Evolutionary conservation across 2,113 vertebrate genomes (phyloP).

Genomic region (Hemibagrus wyckioides): DNA sequence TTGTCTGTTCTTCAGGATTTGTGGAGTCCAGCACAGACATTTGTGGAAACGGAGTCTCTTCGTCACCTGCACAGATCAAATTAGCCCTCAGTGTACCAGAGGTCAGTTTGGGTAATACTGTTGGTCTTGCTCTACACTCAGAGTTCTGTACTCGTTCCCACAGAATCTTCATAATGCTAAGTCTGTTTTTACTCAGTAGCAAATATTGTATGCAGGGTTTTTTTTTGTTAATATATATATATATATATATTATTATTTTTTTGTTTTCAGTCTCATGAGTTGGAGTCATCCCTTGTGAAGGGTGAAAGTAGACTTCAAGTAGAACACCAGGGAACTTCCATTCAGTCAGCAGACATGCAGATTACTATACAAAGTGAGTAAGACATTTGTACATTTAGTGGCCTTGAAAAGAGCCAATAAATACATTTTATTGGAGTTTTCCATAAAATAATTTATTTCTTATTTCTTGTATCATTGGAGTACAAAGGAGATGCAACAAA

Average conservation of each 20-base stretch:
- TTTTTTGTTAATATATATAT: not conserved
- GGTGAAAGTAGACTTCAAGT: conserved; percentile 12
- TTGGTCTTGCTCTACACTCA: not conserved
- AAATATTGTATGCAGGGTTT: not conserved
- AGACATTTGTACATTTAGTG: not conserved
- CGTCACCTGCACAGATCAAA: conserved; percentile 48
- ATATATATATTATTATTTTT: not conserved
- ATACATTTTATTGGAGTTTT: too few relatives aligned
- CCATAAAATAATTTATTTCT: not conserved
- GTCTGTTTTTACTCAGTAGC: not conserved
- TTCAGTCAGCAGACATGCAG: conserved; percentile 22
- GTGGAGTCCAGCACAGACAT: conserved; percentile 70
- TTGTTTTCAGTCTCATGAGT: conserved; percentile 30
- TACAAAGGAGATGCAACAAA: not conserved
- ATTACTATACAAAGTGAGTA: conserved; percentile 43
- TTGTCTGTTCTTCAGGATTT: conserved; percentile 53
- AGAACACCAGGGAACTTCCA: conserved; percentile 22
- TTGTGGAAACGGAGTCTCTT: conserved; percentile 55
- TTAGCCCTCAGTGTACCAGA: conserved; percentile 22
- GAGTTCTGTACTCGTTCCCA: not conserved
- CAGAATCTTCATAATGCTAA: not conserved
- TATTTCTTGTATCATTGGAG: not conserved
- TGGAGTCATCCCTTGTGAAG: conserved; percentile 32
- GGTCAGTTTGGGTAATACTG: conserved; percentile 24
- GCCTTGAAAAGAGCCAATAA: not conserved